phyloP scores from a whole-genome alignment of 2,113 vertebrate genomes.

The Misgurnus anguillicaudatus region DNA sequence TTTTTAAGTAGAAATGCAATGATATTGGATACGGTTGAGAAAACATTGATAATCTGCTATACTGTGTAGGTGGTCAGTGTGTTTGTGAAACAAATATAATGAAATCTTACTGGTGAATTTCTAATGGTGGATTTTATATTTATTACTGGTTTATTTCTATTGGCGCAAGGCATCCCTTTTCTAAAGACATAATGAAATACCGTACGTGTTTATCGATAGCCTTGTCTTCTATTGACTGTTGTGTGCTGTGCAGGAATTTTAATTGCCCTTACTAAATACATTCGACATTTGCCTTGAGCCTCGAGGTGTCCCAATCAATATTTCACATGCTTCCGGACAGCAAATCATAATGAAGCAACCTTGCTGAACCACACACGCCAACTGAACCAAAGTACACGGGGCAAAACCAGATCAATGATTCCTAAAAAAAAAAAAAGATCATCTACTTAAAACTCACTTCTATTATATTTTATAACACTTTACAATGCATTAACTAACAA shows the following conservation, averaged over 20 bases:
- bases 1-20: too few relatives aligned
- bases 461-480: background rate
- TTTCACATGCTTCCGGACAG: slow-evolving; percentile 61
- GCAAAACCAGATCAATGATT: background rate
- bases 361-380: slow-evolving; percentile 4
- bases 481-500: too few relatives aligned
- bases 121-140: background rate
- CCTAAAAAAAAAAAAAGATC: background rate
- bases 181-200: slow-evolving; percentile 30
- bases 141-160: background rate
- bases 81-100: too few relatives aligned
- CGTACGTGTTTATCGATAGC: slow-evolving; percentile 39
- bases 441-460: background rate
- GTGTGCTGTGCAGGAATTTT: slow-evolving; percentile 63
- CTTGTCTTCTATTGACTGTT: slow-evolving; percentile 55
- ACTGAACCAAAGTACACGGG: background rate
- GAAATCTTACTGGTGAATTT: background rate
- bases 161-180: background rate
- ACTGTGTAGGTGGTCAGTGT: too few relatives aligned
- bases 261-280: slow-evolving; percentile 71
- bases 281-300: slow-evolving; percentile 68
- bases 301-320: slow-evolving; percentile 67
- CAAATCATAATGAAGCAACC: slow-evolving; percentile 64
- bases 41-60: too few relatives aligned
- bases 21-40: too few relatives aligned